These are phyloP conservation scores for Crotalus helleri DNA, from an alignment of 2,113 vertebrate genomes.

Conservation along the genomic window DNA sequence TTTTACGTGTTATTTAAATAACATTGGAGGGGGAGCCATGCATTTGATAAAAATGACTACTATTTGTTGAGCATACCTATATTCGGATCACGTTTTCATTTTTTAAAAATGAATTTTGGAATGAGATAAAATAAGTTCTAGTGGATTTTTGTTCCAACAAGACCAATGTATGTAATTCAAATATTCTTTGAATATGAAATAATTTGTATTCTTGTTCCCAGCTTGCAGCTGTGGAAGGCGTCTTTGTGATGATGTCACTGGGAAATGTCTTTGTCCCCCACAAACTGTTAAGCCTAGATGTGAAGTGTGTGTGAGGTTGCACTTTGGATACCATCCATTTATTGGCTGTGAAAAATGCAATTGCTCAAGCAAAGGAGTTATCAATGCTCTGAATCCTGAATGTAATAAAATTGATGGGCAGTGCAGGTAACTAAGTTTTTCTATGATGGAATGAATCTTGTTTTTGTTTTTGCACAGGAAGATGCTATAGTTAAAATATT, in stretches of 20 bases:
- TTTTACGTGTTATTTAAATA: background rate
- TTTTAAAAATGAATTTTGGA: background rate
- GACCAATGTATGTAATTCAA: background rate
- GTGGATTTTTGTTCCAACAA: background rate
- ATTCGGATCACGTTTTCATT: background rate
- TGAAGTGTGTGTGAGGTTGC: constrained; percentile 74
- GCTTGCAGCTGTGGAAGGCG: constrained; percentile 79
- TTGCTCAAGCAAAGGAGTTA: constrained; percentile 77
- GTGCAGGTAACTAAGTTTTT: constrained; percentile 78
- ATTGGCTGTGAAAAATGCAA: constrained; percentile 85
- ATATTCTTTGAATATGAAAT: constrained; percentile 23
- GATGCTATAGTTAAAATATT: background rate
- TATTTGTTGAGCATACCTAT: background rate
- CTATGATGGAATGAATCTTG: background rate
- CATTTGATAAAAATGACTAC: background rate
- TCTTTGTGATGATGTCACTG: constrained; percentile 85
- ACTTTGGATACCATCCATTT: constrained; percentile 86
- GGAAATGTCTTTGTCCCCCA: constrained; percentile 87
- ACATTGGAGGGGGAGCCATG: background rate
- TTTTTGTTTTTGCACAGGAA: background rate
- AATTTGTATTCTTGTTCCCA: constrained; percentile 53
- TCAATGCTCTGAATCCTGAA: constrained; percentile 46
- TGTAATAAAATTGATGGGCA: constrained; percentile 81
- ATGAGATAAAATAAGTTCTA: background rate
- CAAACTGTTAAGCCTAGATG: constrained; percentile 81